Conservation (phyloP, 2,113 vertebrate species). For the Formicarius rufipectus region DNA sequence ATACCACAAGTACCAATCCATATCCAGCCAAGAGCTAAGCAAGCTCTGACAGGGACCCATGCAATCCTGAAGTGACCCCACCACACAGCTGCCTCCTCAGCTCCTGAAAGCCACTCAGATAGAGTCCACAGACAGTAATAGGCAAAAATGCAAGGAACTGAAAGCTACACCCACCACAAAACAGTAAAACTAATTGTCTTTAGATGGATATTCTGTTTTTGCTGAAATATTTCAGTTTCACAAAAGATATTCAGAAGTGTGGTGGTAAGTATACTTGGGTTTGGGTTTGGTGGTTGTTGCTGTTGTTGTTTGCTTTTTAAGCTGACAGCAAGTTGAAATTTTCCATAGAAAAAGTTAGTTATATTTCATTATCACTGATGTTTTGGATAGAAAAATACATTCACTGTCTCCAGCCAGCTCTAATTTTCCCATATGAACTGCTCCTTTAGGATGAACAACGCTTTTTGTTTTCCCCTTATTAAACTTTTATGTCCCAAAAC, state of each 20-base stretch:
- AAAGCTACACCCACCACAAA: neutral
- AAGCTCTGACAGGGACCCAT: neutral
- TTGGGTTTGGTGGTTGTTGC: neutral
- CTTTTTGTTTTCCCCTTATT: neutral
- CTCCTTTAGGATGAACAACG: neutral
- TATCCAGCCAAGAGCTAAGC: neutral
- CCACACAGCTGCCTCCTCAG: neutral
- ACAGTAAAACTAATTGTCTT: neutral
- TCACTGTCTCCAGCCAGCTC: neutral
- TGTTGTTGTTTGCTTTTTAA: neutral
- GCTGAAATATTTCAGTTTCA: neutral
- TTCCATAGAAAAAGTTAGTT: neutral
- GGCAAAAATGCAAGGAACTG: neutral
- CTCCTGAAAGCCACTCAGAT: neutral
- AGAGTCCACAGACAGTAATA: neutral
- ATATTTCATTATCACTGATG: neutral
- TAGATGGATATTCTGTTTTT: neutral
- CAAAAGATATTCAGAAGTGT: neutral
- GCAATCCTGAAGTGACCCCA: neutral
- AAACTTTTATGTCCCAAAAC: neutral
- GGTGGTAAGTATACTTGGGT: neutral
- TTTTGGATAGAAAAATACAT: neutral
- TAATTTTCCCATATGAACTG: neutral
- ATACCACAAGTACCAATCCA: neutral
- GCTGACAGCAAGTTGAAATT: neutral